Percentiles rank a stretch among this genome's conserved stretches.
Conservation (phyloP, 2,113 vertebrate genomes). For the Bettongia penicillata region DNA sequence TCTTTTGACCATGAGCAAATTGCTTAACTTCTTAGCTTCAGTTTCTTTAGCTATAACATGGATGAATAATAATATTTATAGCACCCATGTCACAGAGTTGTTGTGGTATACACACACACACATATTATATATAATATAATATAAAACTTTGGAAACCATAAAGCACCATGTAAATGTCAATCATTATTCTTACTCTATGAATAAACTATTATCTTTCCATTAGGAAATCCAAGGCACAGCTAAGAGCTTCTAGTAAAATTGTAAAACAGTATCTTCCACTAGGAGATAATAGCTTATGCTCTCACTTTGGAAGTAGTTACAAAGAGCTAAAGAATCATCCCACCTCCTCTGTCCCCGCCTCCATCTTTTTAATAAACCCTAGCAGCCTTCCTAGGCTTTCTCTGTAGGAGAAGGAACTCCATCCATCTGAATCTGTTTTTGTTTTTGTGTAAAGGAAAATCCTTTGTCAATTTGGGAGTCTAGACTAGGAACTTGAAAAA, state of each 20-base stretch:
- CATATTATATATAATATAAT: not conserved
- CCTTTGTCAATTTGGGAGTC: not conserved
- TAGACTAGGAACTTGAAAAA: conserved; percentile 48
- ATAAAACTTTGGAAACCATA: not conserved
- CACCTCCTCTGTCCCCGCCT: not conserved
- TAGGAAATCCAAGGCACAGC: conserved; percentile 30
- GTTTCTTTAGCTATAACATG: not conserved
- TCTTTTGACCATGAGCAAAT: not conserved
- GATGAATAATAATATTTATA: not conserved
- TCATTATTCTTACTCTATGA: conserved; percentile 32
- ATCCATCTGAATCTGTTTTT: not conserved
- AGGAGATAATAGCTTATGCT: conserved; percentile 52
- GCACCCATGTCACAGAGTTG: not conserved
- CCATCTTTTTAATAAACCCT: conserved; percentile 55
- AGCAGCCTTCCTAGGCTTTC: conserved; percentile 10
- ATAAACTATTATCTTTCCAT: conserved; percentile 45
- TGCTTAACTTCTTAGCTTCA: not conserved
- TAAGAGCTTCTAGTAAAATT: conserved; percentile 48
- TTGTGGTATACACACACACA: not conserved
- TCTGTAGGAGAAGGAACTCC: not conserved
- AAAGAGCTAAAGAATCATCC: conserved; percentile 17
- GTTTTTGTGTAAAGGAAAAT: not conserved
- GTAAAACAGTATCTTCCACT: conserved; percentile 23
- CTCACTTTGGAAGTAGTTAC: conserved; percentile 46
- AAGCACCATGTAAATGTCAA: not conserved